phyloP scores from a whole-genome alignment of 2,888 invertebrate species.

The Candidula unifasciata region DNA sequence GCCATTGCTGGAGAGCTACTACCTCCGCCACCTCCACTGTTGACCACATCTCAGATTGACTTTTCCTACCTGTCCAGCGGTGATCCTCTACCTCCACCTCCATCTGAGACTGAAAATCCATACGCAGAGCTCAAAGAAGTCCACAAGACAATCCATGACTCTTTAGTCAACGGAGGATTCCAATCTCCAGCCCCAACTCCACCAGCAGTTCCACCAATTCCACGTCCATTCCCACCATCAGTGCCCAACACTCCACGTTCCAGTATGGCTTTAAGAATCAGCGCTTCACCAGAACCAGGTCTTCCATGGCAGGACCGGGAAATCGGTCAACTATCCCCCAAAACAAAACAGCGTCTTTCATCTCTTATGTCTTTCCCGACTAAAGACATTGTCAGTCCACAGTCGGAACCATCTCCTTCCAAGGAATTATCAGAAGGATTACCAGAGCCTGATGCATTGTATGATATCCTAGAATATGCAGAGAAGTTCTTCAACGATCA shows the following conservation, averaged over 20 bases:
- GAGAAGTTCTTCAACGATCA: slow-evolving; percentile 94
- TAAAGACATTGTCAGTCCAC: slow-evolving; percentile 45
- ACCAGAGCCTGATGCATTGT: slow-evolving; percentile 76
- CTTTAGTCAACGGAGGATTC: slow-evolving; percentile 39
- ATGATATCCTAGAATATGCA: slow-evolving; percentile 94
- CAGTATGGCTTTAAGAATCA: slow-evolving; percentile 52
- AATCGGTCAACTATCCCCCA: slow-evolving; percentile 61
- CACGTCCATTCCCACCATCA: slow-evolving; percentile 44
- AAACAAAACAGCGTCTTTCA: slow-evolving; percentile 61
- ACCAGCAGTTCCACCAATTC: slow-evolving; percentile 51
- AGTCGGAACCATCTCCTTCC: slow-evolving; percentile 36
- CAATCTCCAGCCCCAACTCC: slow-evolving; percentile 38
- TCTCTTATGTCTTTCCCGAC: slow-evolving; percentile 56
- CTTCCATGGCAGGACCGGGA: slow-evolving; percentile 14
- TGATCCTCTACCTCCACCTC: slow-evolving; percentile 53
- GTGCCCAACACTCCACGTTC: slow-evolving; percentile 51
- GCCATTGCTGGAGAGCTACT: slow-evolving; percentile 24
- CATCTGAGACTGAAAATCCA: slow-evolving; percentile 50
- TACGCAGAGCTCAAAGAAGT: slow-evolving; percentile 55
- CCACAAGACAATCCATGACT: slow-evolving; percentile 44
- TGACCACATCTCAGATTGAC: slow-evolving; percentile 3
- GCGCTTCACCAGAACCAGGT: slow-evolving; percentile 19
- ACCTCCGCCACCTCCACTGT: slow-evolving; percentile 50
- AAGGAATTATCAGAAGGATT: slow-evolving; percentile 16
- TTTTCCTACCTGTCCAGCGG: slow-evolving; percentile 17